Base-by-base conservation (phyloP, 2,888 invertebrate genomes). In the Falcaria lacertinaria region DNA sequence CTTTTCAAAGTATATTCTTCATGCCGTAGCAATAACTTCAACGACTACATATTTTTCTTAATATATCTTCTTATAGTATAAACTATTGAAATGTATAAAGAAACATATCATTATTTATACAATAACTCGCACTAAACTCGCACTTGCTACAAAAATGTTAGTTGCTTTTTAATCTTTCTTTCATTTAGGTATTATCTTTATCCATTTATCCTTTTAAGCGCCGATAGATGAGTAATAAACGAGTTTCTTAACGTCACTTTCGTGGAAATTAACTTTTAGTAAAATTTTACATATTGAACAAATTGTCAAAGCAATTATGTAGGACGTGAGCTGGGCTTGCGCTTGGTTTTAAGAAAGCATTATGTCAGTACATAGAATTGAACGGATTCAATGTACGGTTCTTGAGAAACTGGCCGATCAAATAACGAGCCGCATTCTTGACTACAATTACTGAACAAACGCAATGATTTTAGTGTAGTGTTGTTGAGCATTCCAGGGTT, bases 321-420 rank as follows among this genome's bases (percentile, higher is more conserved):
- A 14, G 15, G 14, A 22, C 22, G 36, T 22, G 36, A 36, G 22
- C 22, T 50, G 58, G 58, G 60, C 66, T 58, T 63, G 52, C 57
- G 57, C 75, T 78, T 67, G 71, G 57, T 83, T 80, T 74, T 70
- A 56, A 77, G 86, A 84, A 83, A 74, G 68, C 80, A 74, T 80
- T 78, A 69, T 71, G 67, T 64, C 69, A 68, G 48, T 75, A 69
- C 72, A 70, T 55, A 63, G 69, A 80, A 80, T 55, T 61, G 53
- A 53, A 48, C 57, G 64, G 67, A 61, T 63, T 74, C 71, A 66
- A 74, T 76, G 65, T 57, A 58, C 71, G 52, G 47, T 80, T 85
- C 76, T 58, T 64, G 65, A 72, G 78, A 85, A 86, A 76, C 54
- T 51, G 41, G 39, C 42, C 44, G 70, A 64, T 85, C 80, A 60